Base-by-base conservation (phyloP, 1,140 invertebrate genomes). In the Watersipora subatra region DNA sequence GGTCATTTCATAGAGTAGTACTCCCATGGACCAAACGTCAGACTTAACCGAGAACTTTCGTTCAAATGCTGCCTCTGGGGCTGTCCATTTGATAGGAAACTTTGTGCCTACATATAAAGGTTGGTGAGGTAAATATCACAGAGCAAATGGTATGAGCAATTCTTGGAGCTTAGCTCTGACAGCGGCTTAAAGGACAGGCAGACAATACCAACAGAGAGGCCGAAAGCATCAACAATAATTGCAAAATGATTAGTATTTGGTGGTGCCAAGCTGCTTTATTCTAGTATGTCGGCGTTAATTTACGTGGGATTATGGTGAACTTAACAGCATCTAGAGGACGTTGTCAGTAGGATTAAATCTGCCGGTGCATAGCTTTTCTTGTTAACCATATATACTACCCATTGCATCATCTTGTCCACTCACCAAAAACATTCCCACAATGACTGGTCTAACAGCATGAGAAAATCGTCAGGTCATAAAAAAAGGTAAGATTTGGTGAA, bases 1-100 rank as follows among this genome's bases (percentile, higher is more conserved):
- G 75, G 97, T 93, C 24, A 98, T 82, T 79, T 99, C 96, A 88
- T 94, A 96, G 1, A 98, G 81, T 1, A 98, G 80, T 69, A 98
- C 93, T 64, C 94, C 95, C 78, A 98, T 99, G 66, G 92, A 96
- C 96, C 96, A 99, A 1, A 99, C 94, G 80, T 99, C 96, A 1
- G 93, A 97, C 83, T 99, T 99, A 75, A 98, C 97, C 71, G 94
- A 97, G 84, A 99, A 99, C 84, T 93, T 94, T 79, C 91, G 94
- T 80, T 96, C 97, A 81, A 97, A 76, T 2, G 94, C 94, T 1
- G 93, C 93, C 81, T 97, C 94, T 0, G 94, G 93, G 0, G 94
- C 91, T 0, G 93, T 97, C 94, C 94, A 97, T 80, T 95, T 96
- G 0, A 97, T 92, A 15, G 80, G 80, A 82, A 96, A 96, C 66